phyloP scores from a whole-genome alignment of 2,888 invertebrate species.

The Dexiosoma caninum region DNA sequence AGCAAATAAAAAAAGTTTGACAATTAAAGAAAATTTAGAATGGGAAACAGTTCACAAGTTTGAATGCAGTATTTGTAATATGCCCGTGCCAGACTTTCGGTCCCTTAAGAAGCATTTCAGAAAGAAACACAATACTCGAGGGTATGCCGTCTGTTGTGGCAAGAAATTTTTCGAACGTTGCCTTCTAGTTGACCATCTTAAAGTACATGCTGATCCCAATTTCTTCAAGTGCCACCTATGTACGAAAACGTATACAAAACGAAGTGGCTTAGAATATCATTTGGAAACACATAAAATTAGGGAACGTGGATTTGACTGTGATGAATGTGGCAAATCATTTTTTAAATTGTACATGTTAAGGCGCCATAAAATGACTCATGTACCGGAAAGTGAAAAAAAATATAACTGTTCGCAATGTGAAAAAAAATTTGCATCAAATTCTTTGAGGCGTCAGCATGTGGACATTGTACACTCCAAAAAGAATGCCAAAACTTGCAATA shows the following conservation, averaged over 20 bases:
- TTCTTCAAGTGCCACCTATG: conserved; percentile 74
- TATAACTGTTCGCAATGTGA: conserved; percentile 65
- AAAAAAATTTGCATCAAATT: conserved; percentile 46
- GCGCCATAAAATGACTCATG: conserved; percentile 72
- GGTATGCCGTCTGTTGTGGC: conserved; percentile 73
- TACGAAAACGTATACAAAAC: conserved; percentile 69
- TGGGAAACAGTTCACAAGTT: conserved; percentile 46
- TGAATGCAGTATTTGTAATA: conserved; percentile 50
- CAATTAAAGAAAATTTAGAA: not conserved
- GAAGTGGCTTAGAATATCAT: conserved; percentile 71
- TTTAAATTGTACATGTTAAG: conserved; percentile 68
- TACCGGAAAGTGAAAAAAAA: conserved; percentile 24
- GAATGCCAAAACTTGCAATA: too few relatives aligned
- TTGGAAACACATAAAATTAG: conserved; percentile 68
- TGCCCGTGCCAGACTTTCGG: conserved; percentile 30
- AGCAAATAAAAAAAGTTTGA: not conserved
- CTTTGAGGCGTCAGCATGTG: conserved; percentile 15
- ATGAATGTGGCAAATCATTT: conserved; percentile 73
- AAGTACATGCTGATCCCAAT: conserved; percentile 73
- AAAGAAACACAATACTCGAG: conserved; percentile 67
- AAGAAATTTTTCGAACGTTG: conserved; percentile 73
- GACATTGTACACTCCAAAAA: too few relatives aligned
- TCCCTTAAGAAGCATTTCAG: conserved; percentile 51
- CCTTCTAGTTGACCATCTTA: conserved; percentile 73
- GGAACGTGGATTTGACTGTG: conserved; percentile 71